These are phyloP conservation scores for Phoronis australis DNA, from an alignment of 2,888 invertebrate species.

Conservation along the genomic window DNA sequence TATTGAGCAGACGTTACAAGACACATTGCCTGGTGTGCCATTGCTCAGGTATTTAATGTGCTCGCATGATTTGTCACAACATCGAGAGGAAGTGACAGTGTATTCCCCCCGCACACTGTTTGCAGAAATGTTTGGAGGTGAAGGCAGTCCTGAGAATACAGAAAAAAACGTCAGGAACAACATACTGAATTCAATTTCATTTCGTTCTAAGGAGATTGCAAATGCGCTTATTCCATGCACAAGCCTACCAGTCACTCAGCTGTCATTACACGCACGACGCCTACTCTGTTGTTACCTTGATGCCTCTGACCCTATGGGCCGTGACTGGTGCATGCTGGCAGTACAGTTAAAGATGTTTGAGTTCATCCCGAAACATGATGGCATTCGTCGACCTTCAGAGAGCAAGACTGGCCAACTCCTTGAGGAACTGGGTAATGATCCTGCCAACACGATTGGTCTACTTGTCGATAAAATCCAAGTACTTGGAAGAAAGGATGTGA, in stretches of 20 bases:
- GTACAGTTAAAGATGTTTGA: conserved; percentile 58
- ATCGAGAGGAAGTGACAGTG: conserved; percentile 27
- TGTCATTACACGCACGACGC: conserved; percentile 60
- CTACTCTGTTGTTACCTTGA: conserved; percentile 55
- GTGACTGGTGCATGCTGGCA: conserved; percentile 59
- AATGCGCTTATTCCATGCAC: conserved; percentile 56
- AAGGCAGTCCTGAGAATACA: conserved; percentile 46
- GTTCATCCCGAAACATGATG: conserved; percentile 56
- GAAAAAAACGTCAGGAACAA: conserved; percentile 57
- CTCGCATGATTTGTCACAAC: conserved; percentile 44
- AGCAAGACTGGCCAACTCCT: conserved; percentile 54
- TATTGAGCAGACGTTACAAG: conserved; percentile 61
- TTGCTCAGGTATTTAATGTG: conserved; percentile 65
- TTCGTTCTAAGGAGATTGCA: conserved; percentile 58
- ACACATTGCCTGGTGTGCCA: conserved; percentile 65
- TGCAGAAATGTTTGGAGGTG: conserved; percentile 52
- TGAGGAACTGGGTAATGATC: conserved; percentile 55
- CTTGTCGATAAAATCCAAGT: conserved; percentile 60
- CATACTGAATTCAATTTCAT: conserved; percentile 60
- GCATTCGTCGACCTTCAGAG: conserved; percentile 32
- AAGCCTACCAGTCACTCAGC: conserved; percentile 60
- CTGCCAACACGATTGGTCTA: conserved; percentile 56
- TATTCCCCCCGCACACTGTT: conserved; percentile 50
- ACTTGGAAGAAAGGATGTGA: conserved; percentile 61
- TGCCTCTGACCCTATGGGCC: conserved; percentile 57